These are phyloP conservation scores for Arnoldichthys spilopterus DNA, from an alignment of 2,797 vertebrate species.

Conservation along the genomic window DNA sequence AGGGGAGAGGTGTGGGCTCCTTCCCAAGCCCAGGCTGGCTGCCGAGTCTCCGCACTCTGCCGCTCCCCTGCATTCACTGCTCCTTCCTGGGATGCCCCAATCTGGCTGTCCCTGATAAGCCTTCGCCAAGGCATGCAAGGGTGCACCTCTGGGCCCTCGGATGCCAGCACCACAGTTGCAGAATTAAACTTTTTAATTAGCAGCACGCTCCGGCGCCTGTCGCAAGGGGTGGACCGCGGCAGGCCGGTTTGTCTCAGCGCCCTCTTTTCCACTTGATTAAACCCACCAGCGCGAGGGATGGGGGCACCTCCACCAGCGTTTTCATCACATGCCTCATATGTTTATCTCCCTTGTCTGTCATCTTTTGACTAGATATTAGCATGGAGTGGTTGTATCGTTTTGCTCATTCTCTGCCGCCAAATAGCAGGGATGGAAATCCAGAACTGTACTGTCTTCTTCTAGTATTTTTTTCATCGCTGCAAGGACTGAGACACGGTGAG, in stretches of 20 bases:
- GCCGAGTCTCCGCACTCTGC: conserved; percentile 27
- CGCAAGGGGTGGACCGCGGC: conserved; percentile 67
- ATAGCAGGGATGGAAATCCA: background rate
- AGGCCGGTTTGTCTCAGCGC: conserved; percentile 63
- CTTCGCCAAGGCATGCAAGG: conserved; percentile 73
- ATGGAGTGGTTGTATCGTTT: background rate
- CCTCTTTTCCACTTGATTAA: conserved; percentile 71
- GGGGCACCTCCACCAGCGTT: conserved; percentile 56
- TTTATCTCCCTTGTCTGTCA: conserved; percentile 57
- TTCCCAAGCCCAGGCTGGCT: conserved; percentile 64
- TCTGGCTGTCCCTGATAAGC: conserved; percentile 81
- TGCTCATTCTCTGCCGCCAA: background rate
- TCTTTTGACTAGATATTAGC: conserved; percentile 54
- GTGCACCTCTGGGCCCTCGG: conserved; percentile 73
- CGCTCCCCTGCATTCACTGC: conserved; percentile 16
- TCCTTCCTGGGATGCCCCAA: conserved; percentile 68
- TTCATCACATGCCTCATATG: conserved; percentile 63
- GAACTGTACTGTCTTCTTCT: background rate
- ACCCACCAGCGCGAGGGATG: conserved; percentile 62
- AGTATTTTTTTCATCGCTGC: background rate
- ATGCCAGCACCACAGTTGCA: conserved; percentile 71
- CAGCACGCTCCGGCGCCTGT: conserved; percentile 67
- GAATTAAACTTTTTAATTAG: conserved; percentile 86
- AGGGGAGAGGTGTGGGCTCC: conserved; percentile 34
- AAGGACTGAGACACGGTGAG: background rate